Evolutionary conservation across 2,797 vertebrate genomes (phyloP), one percentile per base, ranked within the genome.

Genomic region (Pelobates cultripes): DNA sequence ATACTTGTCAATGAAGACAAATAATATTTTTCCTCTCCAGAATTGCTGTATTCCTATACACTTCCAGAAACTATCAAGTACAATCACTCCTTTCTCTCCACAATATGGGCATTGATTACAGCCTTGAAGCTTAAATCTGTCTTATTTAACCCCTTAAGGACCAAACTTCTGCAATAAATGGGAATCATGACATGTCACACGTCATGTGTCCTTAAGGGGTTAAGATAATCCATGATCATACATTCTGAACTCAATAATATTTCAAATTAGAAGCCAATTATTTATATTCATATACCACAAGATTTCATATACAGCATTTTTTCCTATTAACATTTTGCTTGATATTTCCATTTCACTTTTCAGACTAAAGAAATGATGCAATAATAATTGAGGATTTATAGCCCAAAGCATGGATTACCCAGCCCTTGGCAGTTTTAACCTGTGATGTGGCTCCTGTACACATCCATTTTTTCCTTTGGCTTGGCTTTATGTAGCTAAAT

Each of bases 341-440:
- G 43, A 70, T 13, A 9, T 75, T 74, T 84, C 57, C 63, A 70
- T 70, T 53, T 75, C 6, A 64, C 47, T 71, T 47, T 79, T 79
- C 82, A 79, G 44, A 70, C 28, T 64, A 13, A 73, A 83, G 41
- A 43, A 17, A 76, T 42, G 12, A 67, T 71, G 79, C 42, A 79
- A 44, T 72, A 71, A 60, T 72, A 47, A 72, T 76, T 83, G 66
- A 55, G 60, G 53, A 83, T 83, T 70, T 83, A 79, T 75, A 51
- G 7, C 13, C 45, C 14, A n/a, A 74, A 75, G 45, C 43, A 73
- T 71, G 14, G 63, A 63, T 53, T 74, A 4, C 63, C n/a, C 40
- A 63, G 72, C 75, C 40, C 7, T 1, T 28, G n/a, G 43, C 40
- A 51, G 43, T 70, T 2, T 79, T 82, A 87, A 86, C 84, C 78